phyloP scores from a whole-genome alignment of 1,140 invertebrate genomes.

The Ladona fulva region DNA sequence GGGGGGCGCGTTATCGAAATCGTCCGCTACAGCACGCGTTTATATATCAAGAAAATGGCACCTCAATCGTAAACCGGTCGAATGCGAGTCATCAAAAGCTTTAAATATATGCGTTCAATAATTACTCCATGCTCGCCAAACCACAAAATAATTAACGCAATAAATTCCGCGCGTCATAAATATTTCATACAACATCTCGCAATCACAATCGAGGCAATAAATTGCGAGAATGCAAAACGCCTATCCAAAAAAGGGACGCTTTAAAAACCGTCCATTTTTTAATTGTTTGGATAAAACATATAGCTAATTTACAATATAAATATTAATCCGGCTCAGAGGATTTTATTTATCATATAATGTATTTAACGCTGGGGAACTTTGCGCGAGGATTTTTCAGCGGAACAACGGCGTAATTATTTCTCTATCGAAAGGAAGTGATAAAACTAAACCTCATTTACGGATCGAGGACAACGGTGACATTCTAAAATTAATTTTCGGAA shows the following conservation, averaged over 20 bases:
- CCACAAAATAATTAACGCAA: conserved; percentile 7
- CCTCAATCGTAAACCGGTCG: not conserved
- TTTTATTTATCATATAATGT: too few species aligned
- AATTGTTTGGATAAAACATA: too few species aligned
- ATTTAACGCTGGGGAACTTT: too few species aligned
- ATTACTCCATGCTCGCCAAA: conserved; percentile 4
- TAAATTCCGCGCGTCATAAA: not conserved
- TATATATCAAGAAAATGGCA: not conserved
- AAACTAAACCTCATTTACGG: too few species aligned
- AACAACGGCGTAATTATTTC: too few species aligned
- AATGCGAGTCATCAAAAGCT: not conserved
- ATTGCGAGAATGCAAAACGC: not conserved
- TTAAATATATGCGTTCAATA: conserved; percentile 10
- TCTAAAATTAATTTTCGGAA: too few species aligned
- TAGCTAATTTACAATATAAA: too few species aligned
- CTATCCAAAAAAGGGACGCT: not conserved
- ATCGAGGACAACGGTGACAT: too few species aligned
- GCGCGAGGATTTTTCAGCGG: too few species aligned
- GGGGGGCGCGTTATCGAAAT: not conserved
- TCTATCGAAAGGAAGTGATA: too few species aligned
- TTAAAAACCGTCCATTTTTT: not conserved
- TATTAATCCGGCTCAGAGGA: too few species aligned
- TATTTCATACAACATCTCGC: conserved; percentile 9
- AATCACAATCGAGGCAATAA: conserved; percentile 6
- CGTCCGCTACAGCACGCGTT: not conserved